Evolutionary conservation across 1,140 invertebrate genomes (phyloP).

Genomic region (Anastrepha ludens): DNA sequence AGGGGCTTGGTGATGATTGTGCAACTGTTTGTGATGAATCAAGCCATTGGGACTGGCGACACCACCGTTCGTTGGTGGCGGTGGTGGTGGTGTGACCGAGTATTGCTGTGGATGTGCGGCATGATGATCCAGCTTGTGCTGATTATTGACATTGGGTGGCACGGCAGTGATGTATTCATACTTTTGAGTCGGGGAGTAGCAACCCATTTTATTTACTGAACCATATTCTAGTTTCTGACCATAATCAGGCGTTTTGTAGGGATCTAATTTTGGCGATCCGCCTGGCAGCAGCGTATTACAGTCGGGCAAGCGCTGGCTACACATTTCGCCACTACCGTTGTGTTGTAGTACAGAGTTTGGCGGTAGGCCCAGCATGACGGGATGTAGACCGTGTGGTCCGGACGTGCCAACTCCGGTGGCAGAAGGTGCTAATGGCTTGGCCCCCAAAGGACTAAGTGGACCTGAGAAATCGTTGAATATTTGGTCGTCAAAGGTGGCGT

Average conservation of each 20-base stretch:
- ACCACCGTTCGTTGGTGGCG: slow-evolving; percentile 56
- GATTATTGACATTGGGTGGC: slow-evolving; percentile 35
- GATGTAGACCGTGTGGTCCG: slow-evolving; percentile 64
- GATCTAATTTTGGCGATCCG: slow-evolving; percentile 66
- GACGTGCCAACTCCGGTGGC: slow-evolving; percentile 60
- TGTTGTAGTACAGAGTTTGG: slow-evolving; percentile 66
- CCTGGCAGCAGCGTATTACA: slow-evolving; percentile 70
- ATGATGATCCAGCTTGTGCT: slow-evolving; percentile 65
- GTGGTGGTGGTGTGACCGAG: slow-evolving; percentile 60
- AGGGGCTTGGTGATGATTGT: slow-evolving; percentile 61
- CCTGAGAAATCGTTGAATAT: slow-evolving; percentile 82
- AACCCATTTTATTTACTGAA: slow-evolving; percentile 67
- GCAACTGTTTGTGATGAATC: slow-evolving; percentile 64
- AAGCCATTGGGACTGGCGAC: slow-evolving; percentile 65
- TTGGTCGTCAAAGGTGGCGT: slow-evolving; percentile 84
- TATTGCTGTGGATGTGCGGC: slow-evolving; percentile 68
- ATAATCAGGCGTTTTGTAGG: slow-evolving; percentile 63
- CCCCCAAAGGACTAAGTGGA: slow-evolving; percentile 70
- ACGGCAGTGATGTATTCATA: slow-evolving; percentile 69
- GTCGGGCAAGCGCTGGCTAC: slow-evolving; percentile 68
- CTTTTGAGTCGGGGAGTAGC: slow-evolving; percentile 72
- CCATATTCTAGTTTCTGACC: slow-evolving; percentile 66
- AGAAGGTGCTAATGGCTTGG: slow-evolving; percentile 72
- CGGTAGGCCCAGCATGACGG: slow-evolving; percentile 80
- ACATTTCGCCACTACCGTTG: slow-evolving; percentile 63